Evolutionary conservation across 2,113 vertebrate genomes (phyloP), one percentile per base, ranked within the genome.

Genomic region (Piaya cayana): DNA sequence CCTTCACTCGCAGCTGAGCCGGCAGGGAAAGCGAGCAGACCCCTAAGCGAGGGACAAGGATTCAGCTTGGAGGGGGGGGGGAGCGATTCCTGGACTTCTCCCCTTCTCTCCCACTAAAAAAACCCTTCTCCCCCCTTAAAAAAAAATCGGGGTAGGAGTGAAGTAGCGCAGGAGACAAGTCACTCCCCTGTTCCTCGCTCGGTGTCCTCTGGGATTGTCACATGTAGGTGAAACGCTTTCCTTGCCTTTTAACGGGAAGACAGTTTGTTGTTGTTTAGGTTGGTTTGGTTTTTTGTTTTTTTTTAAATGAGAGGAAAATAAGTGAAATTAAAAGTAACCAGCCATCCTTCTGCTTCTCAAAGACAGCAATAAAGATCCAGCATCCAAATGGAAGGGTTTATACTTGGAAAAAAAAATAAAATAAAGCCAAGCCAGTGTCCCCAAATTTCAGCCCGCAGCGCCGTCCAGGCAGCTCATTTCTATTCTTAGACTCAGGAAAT

Each of bases 401-500:
- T 55, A 76, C 32, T 80, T 39, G 71, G 86, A 95, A 92, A n/a
- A 95, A 92, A n/a, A 94, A 95, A 79, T 81, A 90, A 96, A 76
- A 92, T 80, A 92, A 85, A 94, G 93, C 92, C 92, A 94, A n/a
- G 94, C 85, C 93, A 85, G 49, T 76, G 92, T 79, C 93, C 95
- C 97, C 97, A 96, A 96, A 95, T 94, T 95, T 97, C 96, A 97
- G 97, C 92, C 94, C 62, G 97, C 97, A 94, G 97, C 91, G 96
- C 93, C 97, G 95, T 94, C 96, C 97, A 96, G 95, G 79, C 94
- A 95, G 93, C 97, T 96, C 97, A 92, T 96, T 87, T 92, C 97
- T 97, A 96, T 97, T 97, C 97, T 96, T 90, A 97, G 97, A 97
- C 96, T 96, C 98, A 98, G 98, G 98, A 98, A 98, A 98, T 97